Evolutionary conservation across 2,888 invertebrate genomes (phyloP).

Genomic region (Theretra japonica): DNA sequence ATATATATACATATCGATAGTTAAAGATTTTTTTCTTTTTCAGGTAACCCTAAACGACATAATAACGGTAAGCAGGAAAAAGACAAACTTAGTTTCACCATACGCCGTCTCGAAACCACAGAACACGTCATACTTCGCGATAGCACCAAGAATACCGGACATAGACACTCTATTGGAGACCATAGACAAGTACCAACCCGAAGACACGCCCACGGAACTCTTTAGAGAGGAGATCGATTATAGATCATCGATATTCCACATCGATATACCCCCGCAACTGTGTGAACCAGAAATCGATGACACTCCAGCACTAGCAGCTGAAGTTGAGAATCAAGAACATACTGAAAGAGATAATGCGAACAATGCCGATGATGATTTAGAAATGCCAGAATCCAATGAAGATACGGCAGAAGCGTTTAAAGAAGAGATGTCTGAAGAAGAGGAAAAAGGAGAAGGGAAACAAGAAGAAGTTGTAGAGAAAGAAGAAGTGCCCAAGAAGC

Average conservation of each 20-base stretch:
- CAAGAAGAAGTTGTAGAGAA: not conserved
- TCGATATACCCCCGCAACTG: slow-evolving; percentile 17
- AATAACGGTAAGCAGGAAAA: slow-evolving; percentile 18
- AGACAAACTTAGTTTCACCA: slow-evolving; percentile 17
- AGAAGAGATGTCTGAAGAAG: not conserved
- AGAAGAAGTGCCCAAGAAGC: not conserved
- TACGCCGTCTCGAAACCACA: not conserved
- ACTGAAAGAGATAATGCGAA: too few relatives aligned
- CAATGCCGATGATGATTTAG: too few relatives aligned
- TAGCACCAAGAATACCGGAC: slow-evolving; percentile 7
- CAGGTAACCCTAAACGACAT: slow-evolving; percentile 27
- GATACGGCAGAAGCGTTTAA: not conserved
- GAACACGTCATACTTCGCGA: not conserved
- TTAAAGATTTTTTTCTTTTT: not conserved
- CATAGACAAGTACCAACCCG: slow-evolving; percentile 10
- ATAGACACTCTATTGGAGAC: not conserved
- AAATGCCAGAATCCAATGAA: not conserved
- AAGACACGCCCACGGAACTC: not conserved
- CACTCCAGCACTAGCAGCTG: not conserved
- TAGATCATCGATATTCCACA: not conserved
- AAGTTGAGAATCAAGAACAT: not conserved
- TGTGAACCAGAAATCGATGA: not conserved
- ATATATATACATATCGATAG: too few relatives aligned
- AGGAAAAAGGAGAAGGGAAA: not conserved
- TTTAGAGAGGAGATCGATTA: slow-evolving; percentile 3